Evolutionary conservation across 2,888 invertebrate species (phyloP).

Genomic region (Zhuqinia jingwanae): DNA sequence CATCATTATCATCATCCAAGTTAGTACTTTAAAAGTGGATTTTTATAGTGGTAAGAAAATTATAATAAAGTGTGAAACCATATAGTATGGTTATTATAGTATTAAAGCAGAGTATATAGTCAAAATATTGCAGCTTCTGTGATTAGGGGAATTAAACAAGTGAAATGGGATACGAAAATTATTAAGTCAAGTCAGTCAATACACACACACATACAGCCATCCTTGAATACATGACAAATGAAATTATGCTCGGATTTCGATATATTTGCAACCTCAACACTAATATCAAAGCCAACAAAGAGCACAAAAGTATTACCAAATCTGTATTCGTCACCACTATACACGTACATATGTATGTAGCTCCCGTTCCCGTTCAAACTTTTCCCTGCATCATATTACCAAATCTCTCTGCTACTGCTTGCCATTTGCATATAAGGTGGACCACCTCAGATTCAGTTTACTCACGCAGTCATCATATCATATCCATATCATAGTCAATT

Average conservation of each 20-base stretch:
- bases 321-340: too few relatives aligned
- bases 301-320: too few relatives aligned
- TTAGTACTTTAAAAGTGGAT: neutral
- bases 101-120: too few relatives aligned
- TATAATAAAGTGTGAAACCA: conserved; percentile 1
- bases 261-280: neutral
- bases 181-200: neutral
- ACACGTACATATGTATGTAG: too few relatives aligned
- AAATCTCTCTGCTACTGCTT: too few relatives aligned
- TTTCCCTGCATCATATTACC: too few relatives aligned
- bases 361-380: neutral
- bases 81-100: neutral
- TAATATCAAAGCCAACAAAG: too few relatives aligned
- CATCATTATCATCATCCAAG: neutral
- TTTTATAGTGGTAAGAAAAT: too few relatives aligned
- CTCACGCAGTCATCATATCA: conserved; percentile 20
- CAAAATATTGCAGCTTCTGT: neutral
- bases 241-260: conserved; percentile 51
- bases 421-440: neutral
- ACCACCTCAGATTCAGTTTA: conserved; percentile 37
- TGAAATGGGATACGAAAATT: neutral
- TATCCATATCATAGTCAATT: conserved; percentile 21
- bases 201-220: too few relatives aligned
- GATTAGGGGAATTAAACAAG: neutral
- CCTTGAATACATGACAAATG: conserved; percentile 57